A percentile compares a stretch with the other conserved stretches of the same genome.
Conservation (phyloP, 2,113 vertebrate genomes). For the Gobio gobio region DNA sequence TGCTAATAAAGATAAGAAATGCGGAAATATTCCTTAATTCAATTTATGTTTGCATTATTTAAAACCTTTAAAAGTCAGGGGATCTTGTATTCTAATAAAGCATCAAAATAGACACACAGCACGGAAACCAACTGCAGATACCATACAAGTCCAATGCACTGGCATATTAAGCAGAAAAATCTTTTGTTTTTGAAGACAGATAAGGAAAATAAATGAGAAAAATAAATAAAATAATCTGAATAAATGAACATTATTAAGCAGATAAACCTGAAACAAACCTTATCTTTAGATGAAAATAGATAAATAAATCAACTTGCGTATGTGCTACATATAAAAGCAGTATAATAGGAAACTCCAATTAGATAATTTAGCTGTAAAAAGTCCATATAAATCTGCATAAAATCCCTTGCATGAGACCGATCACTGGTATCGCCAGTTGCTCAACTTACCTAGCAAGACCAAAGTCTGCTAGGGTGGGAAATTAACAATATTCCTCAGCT, state of each 20-base stretch:
- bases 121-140: slow-evolving; percentile 91
- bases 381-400: background rate
- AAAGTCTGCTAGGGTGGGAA: slow-evolving; percentile 93
- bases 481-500: slow-evolving; percentile 94
- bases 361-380: background rate
- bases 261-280: background rate
- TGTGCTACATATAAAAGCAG: background rate
- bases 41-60: slow-evolving; percentile 10
- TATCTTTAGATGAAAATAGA: background rate
- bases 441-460: slow-evolving; percentile 88
- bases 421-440: slow-evolving; percentile 90
- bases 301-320: background rate
- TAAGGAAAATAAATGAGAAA: background rate
- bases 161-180: slow-evolving; percentile 13
- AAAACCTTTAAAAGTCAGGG: background rate
- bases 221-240: background rate
- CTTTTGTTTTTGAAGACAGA: background rate
- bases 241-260: background rate
- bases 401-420: slow-evolving; percentile 74
- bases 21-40: background rate
- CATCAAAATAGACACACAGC: slow-evolving; percentile 78
- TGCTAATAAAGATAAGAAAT: background rate
- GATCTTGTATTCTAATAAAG: background rate
- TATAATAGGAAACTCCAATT: background rate
- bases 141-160: slow-evolving; percentile 80